phyloP scores from a whole-genome alignment of 2,113 vertebrate species.

The Cyphomyrus plagiostoma region DNA sequence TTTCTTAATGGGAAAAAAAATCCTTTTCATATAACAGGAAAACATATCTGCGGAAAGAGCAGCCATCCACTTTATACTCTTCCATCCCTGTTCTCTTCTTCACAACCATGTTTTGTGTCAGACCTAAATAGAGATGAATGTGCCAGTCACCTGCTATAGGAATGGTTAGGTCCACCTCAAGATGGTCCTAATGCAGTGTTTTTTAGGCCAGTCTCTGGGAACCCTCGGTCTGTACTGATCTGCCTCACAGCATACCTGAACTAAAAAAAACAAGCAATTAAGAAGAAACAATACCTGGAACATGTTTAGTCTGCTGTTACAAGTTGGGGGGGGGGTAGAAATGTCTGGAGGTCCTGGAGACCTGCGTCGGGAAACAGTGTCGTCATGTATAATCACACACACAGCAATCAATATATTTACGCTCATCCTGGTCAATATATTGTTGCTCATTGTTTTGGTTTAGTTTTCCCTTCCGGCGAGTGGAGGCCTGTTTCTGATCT shows the following conservation, averaged over 20 bases:
- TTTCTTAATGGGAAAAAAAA: too few relatives aligned
- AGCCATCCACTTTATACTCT: too few relatives aligned
- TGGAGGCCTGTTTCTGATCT: neutral
- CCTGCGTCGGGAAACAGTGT: neutral
- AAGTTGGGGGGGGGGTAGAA: neutral
- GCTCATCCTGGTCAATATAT: neutral
- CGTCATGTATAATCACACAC: neutral
- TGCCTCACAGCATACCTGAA: neutral
- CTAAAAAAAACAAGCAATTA: neutral
- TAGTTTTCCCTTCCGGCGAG: neutral
- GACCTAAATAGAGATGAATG: neutral
- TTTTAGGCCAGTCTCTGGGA: too few relatives aligned
- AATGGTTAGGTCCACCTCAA: neutral
- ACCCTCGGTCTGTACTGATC: too few relatives aligned
- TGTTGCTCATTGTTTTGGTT: neutral
- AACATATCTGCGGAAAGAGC: too few relatives aligned
- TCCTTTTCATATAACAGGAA: too few relatives aligned
- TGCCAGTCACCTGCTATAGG: neutral
- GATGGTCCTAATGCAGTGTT: too few relatives aligned
- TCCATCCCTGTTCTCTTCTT: too few relatives aligned
- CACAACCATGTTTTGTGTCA: neutral
- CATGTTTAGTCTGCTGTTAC: neutral
- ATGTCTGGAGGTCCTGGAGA: neutral
- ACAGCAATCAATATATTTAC: too few relatives aligned
- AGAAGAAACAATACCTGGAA: neutral